Conservation (phyloP, 2,888 invertebrate species). For the Acleris literana region DNA sequence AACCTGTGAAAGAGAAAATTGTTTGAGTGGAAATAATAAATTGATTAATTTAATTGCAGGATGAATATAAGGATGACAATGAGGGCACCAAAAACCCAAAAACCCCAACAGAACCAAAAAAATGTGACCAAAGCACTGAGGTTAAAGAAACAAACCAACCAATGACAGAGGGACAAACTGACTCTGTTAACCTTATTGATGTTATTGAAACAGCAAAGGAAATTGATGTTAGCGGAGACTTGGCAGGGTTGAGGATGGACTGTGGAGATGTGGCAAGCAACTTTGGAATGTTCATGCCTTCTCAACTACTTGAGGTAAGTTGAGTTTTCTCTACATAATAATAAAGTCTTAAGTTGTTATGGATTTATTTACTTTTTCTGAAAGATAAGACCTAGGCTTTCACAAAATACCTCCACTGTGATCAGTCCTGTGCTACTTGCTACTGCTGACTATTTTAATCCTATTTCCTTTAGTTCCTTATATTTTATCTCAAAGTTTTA, state of each 20-base stretch:
- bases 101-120: constrained; percentile 46
- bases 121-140: constrained; percentile 46
- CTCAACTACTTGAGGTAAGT: constrained; percentile 75
- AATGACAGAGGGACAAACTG: constrained; percentile 45
- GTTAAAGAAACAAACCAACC: constrained; percentile 28
- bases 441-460: too few relatives aligned
- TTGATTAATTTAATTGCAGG: constrained; percentile 68
- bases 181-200: constrained; percentile 63
- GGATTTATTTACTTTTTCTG: too few relatives aligned
- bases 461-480: too few relatives aligned
- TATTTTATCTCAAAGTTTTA: too few relatives aligned
- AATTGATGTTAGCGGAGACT: constrained; percentile 59
- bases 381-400: too few relatives aligned
- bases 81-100: constrained; percentile 56
- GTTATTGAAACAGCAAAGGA: constrained; percentile 54
- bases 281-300: constrained; percentile 77
- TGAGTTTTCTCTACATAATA: not conserved
- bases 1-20: too few relatives aligned
- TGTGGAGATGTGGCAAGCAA: constrained; percentile 63
- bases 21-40: not conserved
- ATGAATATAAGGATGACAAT: constrained; percentile 84
- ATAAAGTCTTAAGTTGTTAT: too few relatives aligned
- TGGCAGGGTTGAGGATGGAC: constrained; percentile 67
- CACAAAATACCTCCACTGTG: too few relatives aligned
- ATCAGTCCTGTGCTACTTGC: too few relatives aligned